phyloP scores from a whole-genome alignment of 2,888 invertebrate genomes.

The Sthenelais limicola region DNA sequence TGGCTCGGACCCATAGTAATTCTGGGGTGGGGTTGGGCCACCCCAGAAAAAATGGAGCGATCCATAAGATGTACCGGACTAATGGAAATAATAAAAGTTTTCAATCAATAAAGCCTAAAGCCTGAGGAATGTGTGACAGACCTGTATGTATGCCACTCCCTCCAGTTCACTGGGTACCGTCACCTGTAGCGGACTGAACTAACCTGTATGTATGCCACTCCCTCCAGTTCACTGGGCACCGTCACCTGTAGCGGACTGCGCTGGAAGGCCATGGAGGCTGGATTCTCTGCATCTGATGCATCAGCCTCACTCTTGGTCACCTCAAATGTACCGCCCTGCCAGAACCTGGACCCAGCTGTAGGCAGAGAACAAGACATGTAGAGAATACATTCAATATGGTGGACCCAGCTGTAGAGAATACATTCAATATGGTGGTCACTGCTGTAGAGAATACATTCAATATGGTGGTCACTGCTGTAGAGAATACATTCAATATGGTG shows the following conservation, averaged over 20 bases:
- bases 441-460: too few relatives aligned
- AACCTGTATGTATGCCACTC: conserved; percentile 96
- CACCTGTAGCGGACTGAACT: neutral
- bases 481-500: too few relatives aligned
- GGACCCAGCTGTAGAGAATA: too few relatives aligned
- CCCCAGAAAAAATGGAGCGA: too few relatives aligned
- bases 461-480: too few relatives aligned
- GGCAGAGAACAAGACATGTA: too few relatives aligned
- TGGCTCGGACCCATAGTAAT: too few relatives aligned
- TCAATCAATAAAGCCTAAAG: neutral
- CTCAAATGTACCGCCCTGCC: conserved; percentile 94
- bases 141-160: neutral
- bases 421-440: too few relatives aligned
- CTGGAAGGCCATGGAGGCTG: neutral
- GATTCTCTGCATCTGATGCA: neutral
- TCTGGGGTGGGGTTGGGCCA: too few relatives aligned
- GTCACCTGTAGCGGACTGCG: conserved; percentile 86
- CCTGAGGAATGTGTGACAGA: neutral
- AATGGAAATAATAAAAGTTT: neutral
- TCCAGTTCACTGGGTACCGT: neutral
- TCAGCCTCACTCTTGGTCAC: conserved; percentile 88
- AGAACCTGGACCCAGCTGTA: conserved; percentile 90
- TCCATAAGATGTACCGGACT: too few relatives aligned
- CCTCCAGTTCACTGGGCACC: conserved; percentile 94
- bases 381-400: too few relatives aligned